Conservation (phyloP, 2,113 vertebrate genomes). For the Junco hyemalis region DNA sequence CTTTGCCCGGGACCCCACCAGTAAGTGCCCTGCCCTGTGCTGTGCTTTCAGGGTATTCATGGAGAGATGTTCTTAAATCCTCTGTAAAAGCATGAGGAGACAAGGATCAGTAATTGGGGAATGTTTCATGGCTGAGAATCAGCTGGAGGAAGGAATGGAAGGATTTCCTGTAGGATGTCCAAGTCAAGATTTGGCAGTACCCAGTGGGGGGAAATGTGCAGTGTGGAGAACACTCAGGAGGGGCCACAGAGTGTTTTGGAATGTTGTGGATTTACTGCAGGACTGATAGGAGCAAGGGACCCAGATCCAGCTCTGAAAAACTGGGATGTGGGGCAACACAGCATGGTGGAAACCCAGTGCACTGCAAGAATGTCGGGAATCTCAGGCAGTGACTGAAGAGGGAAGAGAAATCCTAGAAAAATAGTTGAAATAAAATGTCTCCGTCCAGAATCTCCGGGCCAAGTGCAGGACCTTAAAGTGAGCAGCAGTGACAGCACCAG, state of each 20-base stretch:
- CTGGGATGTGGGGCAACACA: neutral
- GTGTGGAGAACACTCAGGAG: neutral
- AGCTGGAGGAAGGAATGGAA: neutral
- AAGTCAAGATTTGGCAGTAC: neutral
- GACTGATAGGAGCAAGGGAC: neutral
- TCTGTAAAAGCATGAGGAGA: neutral
- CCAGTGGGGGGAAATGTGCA: neutral
- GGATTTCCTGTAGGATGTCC: neutral
- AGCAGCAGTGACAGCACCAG: conserved; percentile 81
- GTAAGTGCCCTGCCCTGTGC: conserved; percentile 65
- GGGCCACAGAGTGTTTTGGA: neutral
- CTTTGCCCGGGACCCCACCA: conserved; percentile 81
- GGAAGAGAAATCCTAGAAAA: neutral
- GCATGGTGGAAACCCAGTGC: neutral
- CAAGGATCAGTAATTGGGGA: neutral
- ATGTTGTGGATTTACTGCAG: neutral
- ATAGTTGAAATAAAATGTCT: neutral
- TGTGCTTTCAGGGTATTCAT: neutral
- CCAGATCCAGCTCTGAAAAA: neutral
- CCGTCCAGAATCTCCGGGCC: conserved; percentile 80
- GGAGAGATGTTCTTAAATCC: neutral
- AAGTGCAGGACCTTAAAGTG: conserved; percentile 82
- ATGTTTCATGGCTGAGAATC: neutral
- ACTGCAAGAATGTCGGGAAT: neutral
- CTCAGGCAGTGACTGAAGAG: neutral